Base-by-base conservation (phyloP, 2,797 vertebrate species). In the Myioborus melanocephalus region DNA sequence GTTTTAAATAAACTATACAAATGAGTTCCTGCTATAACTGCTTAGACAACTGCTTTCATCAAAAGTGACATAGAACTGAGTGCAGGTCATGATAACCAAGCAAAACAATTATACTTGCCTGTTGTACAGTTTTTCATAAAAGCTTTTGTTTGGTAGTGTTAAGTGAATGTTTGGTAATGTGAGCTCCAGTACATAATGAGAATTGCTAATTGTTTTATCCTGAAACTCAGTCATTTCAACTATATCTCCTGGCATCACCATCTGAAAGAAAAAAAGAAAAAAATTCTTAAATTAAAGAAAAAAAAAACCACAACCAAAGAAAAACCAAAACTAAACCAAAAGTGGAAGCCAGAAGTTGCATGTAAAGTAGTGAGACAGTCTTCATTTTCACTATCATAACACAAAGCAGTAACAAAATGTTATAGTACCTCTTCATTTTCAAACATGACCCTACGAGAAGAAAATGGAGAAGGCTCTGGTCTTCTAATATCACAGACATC, bases 61-160 rank as follows among this genome's bases (percentile, higher is more conserved):
- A 81, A 90, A 34, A 60, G 32, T 34, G 43, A 53, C 16, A 92
- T 34, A 83, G 20, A 92, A 91, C 12, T 64, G 53, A 69, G 44
- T 52, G 78, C 39, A 89, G 44, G 65, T 83, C 70, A 75, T 0
- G 6, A 56, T 39, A 93, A 84, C 35, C 47, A 83, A 81, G 39
- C 5, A 80, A 56, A 87, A 65, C n/a, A 57, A 73, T 77, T 41
- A 17, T 75, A 93, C 98, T 89, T 97, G 98, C 99, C 99, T 99
- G 94, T 99, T 99, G 95, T 99, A 99, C 32, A 99, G 98, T 88
- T 99, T 99, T 97, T 99, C 99, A 95, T 99, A 99, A 97, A 99
- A 99, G 43, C 94, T 91, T 94, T 99, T 99, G 97, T 96, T 99
- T 55, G 99, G 99, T 32, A 99, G 97, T 4, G 98, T 98, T 88